These are phyloP conservation scores for Caenorhabditis uteleia DNA, from an alignment of 2,888 invertebrate genomes.

Conservation along the genomic window DNA sequence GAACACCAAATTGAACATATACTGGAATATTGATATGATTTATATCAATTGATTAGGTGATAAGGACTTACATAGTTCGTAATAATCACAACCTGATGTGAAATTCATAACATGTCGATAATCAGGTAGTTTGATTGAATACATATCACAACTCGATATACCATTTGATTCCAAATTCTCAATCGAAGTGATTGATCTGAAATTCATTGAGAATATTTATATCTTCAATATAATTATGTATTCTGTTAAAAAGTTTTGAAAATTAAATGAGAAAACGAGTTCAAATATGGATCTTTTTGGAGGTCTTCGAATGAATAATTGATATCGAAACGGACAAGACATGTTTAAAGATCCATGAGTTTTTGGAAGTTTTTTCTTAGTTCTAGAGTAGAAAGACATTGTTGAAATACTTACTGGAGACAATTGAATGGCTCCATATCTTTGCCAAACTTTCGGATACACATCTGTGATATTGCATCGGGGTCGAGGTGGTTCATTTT, in stretches of 20 bases:
- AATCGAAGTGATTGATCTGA: slow-evolving; percentile 20
- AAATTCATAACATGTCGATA: slow-evolving; percentile 40
- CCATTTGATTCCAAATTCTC: slow-evolving; percentile 10
- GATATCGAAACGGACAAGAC: no score
- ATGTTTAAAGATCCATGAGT: no score
- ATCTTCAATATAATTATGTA: slow-evolving; percentile 1
- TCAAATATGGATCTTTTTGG: no score
- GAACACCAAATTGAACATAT: slow-evolving; percentile 53
- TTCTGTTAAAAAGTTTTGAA: slow-evolving; percentile 7
- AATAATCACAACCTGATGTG: slow-evolving; percentile 35
- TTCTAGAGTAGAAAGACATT: slow-evolving; percentile 2
- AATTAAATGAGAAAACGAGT: slow-evolving; percentile 6
- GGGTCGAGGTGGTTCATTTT: slow-evolving; percentile 3
- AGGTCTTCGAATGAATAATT: no score
- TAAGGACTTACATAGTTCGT: slow-evolving; percentile 33
- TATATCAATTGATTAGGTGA: not conserved
- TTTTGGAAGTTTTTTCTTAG: not conserved
- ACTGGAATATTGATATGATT: slow-evolving; percentile 15
- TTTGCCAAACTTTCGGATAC: slow-evolving; percentile 19
- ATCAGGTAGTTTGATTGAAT: slow-evolving; percentile 13
- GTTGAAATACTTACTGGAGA: slow-evolving; percentile 14
- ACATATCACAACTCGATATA: slow-evolving; percentile 13
- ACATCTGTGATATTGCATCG: slow-evolving; percentile 9
- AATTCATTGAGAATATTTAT: not conserved
- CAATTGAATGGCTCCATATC: slow-evolving; percentile 23